Conservation (phyloP, 2,113 vertebrate species). For the Stegastes partitus region DNA sequence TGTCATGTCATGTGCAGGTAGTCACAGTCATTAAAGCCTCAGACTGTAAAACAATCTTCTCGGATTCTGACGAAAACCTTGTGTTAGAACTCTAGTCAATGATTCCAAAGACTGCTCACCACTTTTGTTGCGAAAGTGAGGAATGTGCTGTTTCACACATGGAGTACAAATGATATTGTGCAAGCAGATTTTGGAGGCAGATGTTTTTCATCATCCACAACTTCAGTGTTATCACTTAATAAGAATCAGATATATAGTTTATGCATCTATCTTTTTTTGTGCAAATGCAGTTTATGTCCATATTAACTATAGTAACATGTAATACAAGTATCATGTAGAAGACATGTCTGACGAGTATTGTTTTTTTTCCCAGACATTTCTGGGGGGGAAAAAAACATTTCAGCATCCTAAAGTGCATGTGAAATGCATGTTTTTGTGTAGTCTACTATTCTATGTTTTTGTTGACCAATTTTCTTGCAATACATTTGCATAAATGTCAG, state of each 20-base stretch:
- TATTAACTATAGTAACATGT: no score
- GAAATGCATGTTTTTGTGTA: no score
- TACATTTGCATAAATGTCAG: neutral
- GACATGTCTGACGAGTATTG: neutral
- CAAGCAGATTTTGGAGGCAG: neutral
- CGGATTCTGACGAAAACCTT: neutral
- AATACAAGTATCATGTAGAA: no score
- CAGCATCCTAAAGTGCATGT: neutral
- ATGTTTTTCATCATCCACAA: neutral
- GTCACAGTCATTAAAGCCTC: neutral
- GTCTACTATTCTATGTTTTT: neutral
- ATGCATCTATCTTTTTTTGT: neutral
- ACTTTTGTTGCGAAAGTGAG: neutral
- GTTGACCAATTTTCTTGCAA: neutral
- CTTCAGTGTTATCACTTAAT: neutral
- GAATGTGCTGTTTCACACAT: neutral
- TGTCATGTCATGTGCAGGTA: neutral
- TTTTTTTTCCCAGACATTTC: neutral
- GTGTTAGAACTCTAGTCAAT: slow-evolving; percentile 21
- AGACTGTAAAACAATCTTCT: slow-evolving; percentile 2
- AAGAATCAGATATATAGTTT: neutral
- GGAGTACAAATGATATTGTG: neutral
- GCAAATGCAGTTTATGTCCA: neutral
- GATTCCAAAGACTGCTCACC: neutral
- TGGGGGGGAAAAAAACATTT: neutral